phyloP scores from a whole-genome alignment of 37 sponge, comb jelly and placozoan species.

The Geodia barretti region DNA sequence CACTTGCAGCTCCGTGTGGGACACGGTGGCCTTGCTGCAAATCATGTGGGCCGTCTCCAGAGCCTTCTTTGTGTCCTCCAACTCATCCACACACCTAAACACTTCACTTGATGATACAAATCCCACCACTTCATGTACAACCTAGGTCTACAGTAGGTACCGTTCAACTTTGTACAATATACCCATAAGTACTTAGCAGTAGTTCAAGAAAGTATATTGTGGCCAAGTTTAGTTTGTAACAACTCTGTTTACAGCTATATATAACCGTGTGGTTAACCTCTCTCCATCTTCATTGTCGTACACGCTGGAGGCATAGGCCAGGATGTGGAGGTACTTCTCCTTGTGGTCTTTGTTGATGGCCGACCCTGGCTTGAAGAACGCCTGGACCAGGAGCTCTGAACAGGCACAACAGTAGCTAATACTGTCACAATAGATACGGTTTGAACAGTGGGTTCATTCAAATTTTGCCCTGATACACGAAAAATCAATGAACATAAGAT shows the following conservation, averaged over 20 bases:
- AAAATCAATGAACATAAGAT: not conserved
- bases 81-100: slow-evolving; percentile 33
- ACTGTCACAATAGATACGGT: too few relatives aligned
- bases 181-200: too few relatives aligned
- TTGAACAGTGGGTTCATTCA: too few relatives aligned
- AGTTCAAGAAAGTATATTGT: too few relatives aligned
- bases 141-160: too few relatives aligned
- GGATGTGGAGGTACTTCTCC: slow-evolving; percentile 88
- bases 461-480: too few relatives aligned
- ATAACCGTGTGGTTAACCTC: too few relatives aligned
- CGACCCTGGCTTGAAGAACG: slow-evolving; percentile 83
- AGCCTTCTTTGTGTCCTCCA: slow-evolving; percentile 73
- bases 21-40: slow-evolving; percentile 63
- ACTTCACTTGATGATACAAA: not conserved
- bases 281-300: slow-evolving; percentile 37
- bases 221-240: too few relatives aligned
- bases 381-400: slow-evolving; percentile 83
- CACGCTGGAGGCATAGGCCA: slow-evolving; percentile 88
- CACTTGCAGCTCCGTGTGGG: slow-evolving; percentile 79
- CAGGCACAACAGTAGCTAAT: too few relatives aligned
- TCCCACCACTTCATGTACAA: too few relatives aligned
- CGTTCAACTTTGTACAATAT: too few relatives aligned
- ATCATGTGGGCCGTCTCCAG: slow-evolving; percentile 76
- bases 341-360: slow-evolving; percentile 85
- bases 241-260: too few relatives aligned